A percentile compares a stretch with the other conserved stretches of the same genome.
These are phyloP conservation scores for Stegodyphus dumicola DNA, from an alignment of 1,140 invertebrate genomes.

Conservation along the genomic window DNA sequence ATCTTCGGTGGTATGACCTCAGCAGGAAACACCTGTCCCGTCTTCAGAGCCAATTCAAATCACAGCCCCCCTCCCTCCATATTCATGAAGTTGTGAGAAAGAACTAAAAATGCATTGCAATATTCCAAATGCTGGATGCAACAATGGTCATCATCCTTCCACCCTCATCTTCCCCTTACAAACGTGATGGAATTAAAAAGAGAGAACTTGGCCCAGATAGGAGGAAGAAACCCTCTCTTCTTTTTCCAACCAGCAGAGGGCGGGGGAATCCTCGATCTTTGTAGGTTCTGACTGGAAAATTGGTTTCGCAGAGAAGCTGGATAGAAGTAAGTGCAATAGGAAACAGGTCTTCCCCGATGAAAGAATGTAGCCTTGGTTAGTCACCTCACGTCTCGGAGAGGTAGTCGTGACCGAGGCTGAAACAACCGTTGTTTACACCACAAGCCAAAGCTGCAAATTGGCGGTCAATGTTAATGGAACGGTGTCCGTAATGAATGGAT, in stretches of 20 bases:
- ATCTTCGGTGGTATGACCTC: no score
- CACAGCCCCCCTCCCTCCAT: no score
- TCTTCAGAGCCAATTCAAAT: no score
- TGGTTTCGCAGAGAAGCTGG: slow-evolving; percentile 7
- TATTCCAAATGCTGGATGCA: not conserved
- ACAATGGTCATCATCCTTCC: not conserved
- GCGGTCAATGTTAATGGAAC: not conserved
- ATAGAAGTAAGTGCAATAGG: slow-evolving; percentile 1
- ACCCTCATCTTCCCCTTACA: slow-evolving; percentile 1
- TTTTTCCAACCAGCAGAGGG: not conserved
- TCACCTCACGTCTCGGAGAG: not conserved
- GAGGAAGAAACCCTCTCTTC: not conserved
- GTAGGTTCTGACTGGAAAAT: not conserved
- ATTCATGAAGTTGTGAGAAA: no score
- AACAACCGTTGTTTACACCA: no score
- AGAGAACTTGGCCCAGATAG: slow-evolving; percentile 31
- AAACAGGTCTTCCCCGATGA: slow-evolving; percentile 35
- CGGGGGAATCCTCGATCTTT: no score
- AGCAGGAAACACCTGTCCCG: no score
- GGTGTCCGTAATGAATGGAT: no score
- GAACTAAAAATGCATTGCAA: no score
- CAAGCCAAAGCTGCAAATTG: no score
- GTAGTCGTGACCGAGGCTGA: not conserved
- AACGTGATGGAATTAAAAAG: not conserved
- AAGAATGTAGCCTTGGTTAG: slow-evolving; percentile 1